These are phyloP conservation scores for Anisognathus igniventris DNA, from an alignment of 2,797 vertebrate species.

Conservation along the genomic window DNA sequence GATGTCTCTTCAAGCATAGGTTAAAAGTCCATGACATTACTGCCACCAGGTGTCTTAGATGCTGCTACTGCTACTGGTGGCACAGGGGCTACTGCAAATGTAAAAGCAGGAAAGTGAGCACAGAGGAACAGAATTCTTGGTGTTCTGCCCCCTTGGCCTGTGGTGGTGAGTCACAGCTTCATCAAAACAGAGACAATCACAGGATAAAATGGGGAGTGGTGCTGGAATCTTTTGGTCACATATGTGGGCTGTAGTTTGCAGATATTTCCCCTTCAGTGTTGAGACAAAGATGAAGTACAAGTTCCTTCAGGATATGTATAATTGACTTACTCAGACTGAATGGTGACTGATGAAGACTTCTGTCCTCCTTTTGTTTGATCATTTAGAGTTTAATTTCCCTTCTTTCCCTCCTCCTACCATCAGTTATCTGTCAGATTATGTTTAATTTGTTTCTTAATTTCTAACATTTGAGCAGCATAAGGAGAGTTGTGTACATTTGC, in stretches of 20 bases:
- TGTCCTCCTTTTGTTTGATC: neutral
- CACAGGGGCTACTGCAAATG: neutral
- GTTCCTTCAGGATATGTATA: neutral
- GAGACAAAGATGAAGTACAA: neutral
- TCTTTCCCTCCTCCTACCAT: neutral
- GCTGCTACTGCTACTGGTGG: neutral
- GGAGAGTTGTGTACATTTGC: neutral
- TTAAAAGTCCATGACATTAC: neutral
- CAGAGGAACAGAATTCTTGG: neutral
- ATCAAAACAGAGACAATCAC: neutral
- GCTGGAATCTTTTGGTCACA: neutral
- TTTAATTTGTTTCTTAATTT: neutral
- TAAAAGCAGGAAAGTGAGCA: neutral
- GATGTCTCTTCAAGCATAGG: neutral
- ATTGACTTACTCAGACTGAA: neutral
- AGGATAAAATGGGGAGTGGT: neutral
- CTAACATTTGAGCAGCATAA: neutral
- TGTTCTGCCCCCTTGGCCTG: neutral
- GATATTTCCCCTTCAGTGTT: neutral
- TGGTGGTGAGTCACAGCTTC: neutral
- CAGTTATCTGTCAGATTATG: neutral
- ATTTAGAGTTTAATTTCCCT: neutral
- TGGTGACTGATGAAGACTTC: neutral
- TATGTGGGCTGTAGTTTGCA: neutral
- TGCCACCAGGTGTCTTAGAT: constrained; percentile 49